Percentiles rank a stretch among this genome's conserved stretches.
Conservation (phyloP, 2,113 vertebrate genomes). For the Erythrocebus patas region DNA sequence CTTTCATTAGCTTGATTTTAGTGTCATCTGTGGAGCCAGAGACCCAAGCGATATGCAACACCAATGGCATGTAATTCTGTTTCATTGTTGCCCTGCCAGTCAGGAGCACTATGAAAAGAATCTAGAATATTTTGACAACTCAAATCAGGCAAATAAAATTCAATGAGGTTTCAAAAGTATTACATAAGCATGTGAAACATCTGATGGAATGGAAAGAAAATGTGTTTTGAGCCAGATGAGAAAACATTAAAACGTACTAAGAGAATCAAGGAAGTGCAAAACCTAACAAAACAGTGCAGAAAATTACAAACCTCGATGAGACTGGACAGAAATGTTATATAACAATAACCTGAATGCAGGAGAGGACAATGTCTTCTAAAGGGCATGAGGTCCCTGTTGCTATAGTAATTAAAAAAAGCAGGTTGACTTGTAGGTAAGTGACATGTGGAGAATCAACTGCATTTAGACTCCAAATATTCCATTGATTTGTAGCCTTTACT, state of each 20-base stretch:
- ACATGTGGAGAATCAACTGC: not conserved
- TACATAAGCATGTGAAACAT: not conserved
- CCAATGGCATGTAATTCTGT: not conserved
- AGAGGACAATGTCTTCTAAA: not conserved
- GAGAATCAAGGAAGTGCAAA: not conserved
- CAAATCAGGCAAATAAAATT: not conserved
- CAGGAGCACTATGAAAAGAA: not conserved
- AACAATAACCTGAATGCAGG: not conserved
- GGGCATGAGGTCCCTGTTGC: not conserved
- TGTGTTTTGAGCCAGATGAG: not conserved
- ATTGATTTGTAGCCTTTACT: not conserved
- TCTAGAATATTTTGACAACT: not conserved
- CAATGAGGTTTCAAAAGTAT: conserved; percentile 17
- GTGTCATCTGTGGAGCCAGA: not conserved
- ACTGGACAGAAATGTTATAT: not conserved
- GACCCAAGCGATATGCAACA: not conserved
- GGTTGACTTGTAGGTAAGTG: not conserved
- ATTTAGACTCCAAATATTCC: not conserved
- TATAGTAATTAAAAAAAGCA: not conserved
- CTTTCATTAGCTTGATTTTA: not conserved
- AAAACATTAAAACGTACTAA: conserved; percentile 9
- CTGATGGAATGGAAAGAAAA: not conserved
- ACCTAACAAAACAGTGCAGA: not conserved
- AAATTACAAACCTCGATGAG: not conserved
- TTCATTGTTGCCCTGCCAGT: not conserved